Evolutionary conservation across 2,888 invertebrate genomes (phyloP), one percentile per base, ranked within the genome.

Genomic region (Bombylius major): DNA sequence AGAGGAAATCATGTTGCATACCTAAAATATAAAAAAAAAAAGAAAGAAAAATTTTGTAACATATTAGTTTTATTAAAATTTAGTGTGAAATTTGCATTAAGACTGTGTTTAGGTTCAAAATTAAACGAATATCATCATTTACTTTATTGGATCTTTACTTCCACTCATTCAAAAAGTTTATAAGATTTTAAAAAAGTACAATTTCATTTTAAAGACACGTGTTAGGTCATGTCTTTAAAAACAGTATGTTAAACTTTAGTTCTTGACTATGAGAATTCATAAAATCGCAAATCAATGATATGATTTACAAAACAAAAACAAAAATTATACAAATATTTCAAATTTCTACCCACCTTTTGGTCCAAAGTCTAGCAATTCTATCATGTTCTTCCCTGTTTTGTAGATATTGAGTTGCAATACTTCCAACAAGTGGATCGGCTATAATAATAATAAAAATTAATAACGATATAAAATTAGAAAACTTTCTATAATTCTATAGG

Each of bases 341-440:
- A 2, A 39, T 33, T 4, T 23, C 7, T 32, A 45, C 31, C 71
- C 92, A 98, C 69, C 97, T 86, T 77, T 96, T 96, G 73, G 98
- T 98, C 98, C 98, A 98, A 71, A 95, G 86, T 75, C 96, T 86
- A 65, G 98, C 98, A 75, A 95, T 94, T 73, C 95, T 87, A 76
- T 98, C 97, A 73, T 98, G 97, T 75, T 98, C 97, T 71, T 94
- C 94, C 60, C 96, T 82, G 77, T 98, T 96, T 77, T 95, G 94
- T 66, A 95, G 81, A 79, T 94, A 98, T 81, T 98, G 97, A 63
- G 94, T 94, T 54, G 97, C 98, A 79, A 98, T 97, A 75, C 93
- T 95, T 63, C 96, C 96, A 59, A 98, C 97, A 69, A 98, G 77
- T 5, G 97, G 97, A 78, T 98, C 97, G 70, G 93, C 94, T 88